Base-by-base conservation (phyloP, 2,888 invertebrate species). In the Papilio protenor region DNA sequence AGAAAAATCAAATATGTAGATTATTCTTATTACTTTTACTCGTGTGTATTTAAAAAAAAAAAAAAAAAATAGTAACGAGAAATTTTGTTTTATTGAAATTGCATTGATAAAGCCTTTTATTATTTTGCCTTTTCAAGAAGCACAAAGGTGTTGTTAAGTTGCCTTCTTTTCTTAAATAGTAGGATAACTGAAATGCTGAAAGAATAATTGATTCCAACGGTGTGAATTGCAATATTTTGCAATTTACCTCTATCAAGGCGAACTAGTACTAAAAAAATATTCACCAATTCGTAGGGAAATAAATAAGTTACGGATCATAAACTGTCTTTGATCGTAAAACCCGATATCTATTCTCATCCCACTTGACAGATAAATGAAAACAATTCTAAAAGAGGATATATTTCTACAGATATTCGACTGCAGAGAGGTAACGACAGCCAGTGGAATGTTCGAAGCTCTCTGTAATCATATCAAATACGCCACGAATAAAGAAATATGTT, bases 381-480 rank as follows among this genome's bases (percentile, higher is more conserved):
- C 14, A 23, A 33, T 52, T 21, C 40, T 76, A 23, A 71, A 52
- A 59, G 59, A 49, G 55, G 55, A 75, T 72, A 45, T 75, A 66
- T 75, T 78, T 55, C 55, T 45, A 71, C 92, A 99, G 99, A 98
- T 98, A 73, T 99, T 99, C 88, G 99, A 99, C 93, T 98, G 98
- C 85, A 96, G 99, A 82, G 98, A 98, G 90, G 98, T 99, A 74
- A 98, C 98, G 49, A 99, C 99, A 8, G 98, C 99, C 1, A 97
- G 98, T 84, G 98, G 98, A 79, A 99, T 99, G 99, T 99, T 99
- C 87, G 98, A 99, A 89, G 98, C 99, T 0, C 95, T 99, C 79
- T 99, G 99, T 93, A 98, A 98, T 93, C 99, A 99, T 92, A 98
- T 99, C 85, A 99, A 98, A 92, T 99, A 98, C 92, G 97, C 97